These are phyloP conservation scores for Calonectris borealis DNA, from an alignment of 2,113 vertebrate genomes.

Conservation along the genomic window DNA sequence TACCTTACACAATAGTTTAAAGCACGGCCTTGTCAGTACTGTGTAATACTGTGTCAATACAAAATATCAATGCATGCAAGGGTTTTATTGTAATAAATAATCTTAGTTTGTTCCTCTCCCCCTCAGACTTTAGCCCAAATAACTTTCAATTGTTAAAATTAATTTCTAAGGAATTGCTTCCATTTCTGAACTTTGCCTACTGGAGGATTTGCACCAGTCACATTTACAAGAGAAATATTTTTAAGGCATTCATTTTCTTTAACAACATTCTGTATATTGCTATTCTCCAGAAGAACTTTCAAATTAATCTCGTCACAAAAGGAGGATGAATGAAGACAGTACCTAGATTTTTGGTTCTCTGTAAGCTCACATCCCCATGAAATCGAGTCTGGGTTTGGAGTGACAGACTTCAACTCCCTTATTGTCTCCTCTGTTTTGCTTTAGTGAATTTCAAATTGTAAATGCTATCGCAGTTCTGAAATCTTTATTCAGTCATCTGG, in stretches of 20 bases:
- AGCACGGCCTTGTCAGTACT: not conserved
- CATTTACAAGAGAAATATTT: not conserved
- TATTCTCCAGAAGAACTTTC: not conserved
- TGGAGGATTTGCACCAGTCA: not conserved
- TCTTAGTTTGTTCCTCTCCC: not conserved
- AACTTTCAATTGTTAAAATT: not conserved
- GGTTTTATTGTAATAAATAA: not conserved
- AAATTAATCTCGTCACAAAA: not conserved
- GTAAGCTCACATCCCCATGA: not conserved
- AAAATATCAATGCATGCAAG: not conserved
- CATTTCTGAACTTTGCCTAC: not conserved
- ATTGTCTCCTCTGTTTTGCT: not conserved
- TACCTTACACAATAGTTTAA: not conserved
- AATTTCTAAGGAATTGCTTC: not conserved
- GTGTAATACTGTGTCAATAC: not conserved
- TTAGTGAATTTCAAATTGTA: not conserved
- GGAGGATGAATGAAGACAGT: not conserved
- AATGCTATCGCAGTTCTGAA: not conserved
- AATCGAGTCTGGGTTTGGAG: not conserved
- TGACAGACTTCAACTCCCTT: not conserved
- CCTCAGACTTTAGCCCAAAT: not conserved
- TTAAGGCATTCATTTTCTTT: not conserved
- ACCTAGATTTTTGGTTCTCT: not conserved
- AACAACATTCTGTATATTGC: not conserved
- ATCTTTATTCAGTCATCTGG: not conserved